phyloP scores from a whole-genome alignment of 2,888 invertebrate genomes.

The Sarcophaga caerulescens region DNA sequence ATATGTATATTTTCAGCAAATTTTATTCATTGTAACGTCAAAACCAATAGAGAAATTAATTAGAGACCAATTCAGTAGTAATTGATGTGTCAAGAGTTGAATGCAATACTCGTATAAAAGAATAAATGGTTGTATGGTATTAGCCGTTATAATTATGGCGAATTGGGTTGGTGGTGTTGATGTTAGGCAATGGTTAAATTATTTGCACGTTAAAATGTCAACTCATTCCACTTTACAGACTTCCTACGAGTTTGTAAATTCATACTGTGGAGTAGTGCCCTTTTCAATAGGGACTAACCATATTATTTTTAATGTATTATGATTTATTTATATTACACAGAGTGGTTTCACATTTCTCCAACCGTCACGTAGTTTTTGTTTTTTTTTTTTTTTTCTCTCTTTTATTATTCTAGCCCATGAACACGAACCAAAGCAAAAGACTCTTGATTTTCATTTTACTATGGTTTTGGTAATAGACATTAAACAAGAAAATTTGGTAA shows the following conservation, averaged over 20 bases:
- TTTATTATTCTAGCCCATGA: background rate
- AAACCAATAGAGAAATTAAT: constrained; percentile 5
- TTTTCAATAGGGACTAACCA: background rate
- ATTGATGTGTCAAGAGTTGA: constrained; percentile 32
- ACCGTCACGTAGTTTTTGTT: constrained; percentile 11
- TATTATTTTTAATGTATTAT: constrained; percentile 27
- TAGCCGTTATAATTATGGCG: constrained; percentile 30
- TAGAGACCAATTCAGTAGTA: constrained; percentile 34
- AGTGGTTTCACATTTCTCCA: constrained; percentile 25
- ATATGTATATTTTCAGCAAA: too few relatives aligned
- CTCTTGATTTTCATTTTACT: background rate
- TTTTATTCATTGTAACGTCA: too few relatives aligned
- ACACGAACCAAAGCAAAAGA: background rate
- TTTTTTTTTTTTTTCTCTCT: background rate
- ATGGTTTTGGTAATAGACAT: background rate
- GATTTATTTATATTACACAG: constrained; percentile 45
- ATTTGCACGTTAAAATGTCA: constrained; percentile 36
- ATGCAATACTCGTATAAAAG: constrained; percentile 6
- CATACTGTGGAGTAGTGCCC: background rate
- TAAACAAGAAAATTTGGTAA: constrained; percentile 11
- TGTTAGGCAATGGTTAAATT: constrained; percentile 1
- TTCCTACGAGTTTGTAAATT: too few relatives aligned
- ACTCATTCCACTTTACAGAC: constrained; percentile 6
- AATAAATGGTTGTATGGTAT: constrained; percentile 27
- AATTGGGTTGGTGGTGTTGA: background rate